A percentile compares a stretch with the other conserved stretches of the same genome.
Evolutionary conservation across 2,797 vertebrate species (phyloP).

Genomic region (Leptodactylus fallax): DNA sequence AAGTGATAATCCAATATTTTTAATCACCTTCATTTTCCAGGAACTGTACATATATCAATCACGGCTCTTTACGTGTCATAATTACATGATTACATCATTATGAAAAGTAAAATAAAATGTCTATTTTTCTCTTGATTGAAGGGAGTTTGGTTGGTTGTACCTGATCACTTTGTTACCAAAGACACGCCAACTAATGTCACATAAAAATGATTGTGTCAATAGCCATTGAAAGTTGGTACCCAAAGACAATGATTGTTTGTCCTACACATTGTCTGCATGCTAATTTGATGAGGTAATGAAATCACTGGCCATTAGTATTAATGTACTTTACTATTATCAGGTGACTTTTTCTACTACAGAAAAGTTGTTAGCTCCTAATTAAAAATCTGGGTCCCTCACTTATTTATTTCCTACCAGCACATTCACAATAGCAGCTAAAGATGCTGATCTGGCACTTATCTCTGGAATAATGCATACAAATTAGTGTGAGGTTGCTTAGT

Average conservation of each 20-base stretch:
- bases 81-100: background rate
- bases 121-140: background rate
- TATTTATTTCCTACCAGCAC: constrained; percentile 53
- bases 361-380: constrained; percentile 49
- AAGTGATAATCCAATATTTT: background rate
- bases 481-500: constrained; percentile 53
- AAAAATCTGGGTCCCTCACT: constrained; percentile 35
- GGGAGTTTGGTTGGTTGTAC: background rate
- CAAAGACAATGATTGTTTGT: background rate
- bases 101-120: background rate
- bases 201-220: background rate
- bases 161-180: background rate
- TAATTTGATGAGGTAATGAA: background rate
- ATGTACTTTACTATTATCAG: constrained; percentile 37
- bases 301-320: background rate
- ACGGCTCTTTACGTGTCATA: background rate
- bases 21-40: background rate
- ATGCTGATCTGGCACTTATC: constrained; percentile 56
- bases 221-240: background rate
- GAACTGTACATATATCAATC: background rate
- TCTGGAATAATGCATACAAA: constrained; percentile 57
- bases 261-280: background rate
- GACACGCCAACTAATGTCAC: background rate
- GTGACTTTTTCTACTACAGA: constrained; percentile 36
- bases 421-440: constrained; percentile 46